Percentiles rank a stretch among this genome's conserved stretches.
Evolutionary conservation across 2,888 invertebrate species (phyloP).

Genomic region (Drosophila trichaetosa): DNA sequence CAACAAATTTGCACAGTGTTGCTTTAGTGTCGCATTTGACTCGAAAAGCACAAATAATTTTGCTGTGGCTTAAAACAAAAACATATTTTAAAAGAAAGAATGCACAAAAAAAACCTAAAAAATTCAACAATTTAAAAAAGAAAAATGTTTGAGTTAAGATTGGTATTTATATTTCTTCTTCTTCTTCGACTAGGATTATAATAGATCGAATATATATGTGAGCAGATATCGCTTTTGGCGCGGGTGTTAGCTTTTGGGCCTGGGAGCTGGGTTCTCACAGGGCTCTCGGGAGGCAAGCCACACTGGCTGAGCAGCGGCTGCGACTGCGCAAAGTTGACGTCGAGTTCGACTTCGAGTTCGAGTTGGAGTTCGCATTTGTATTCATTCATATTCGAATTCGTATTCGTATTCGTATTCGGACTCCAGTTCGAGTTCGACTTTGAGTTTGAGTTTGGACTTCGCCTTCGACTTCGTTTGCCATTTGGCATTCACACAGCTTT

Average conservation of each 20-base stretch:
- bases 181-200: not conserved
- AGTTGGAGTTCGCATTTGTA: slow-evolving; percentile 23
- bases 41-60: not conserved
- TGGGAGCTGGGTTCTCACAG: not conserved
- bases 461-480: slow-evolving; percentile 41
- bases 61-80: too few species aligned
- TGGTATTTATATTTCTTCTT: not conserved
- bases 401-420: slow-evolving; percentile 24
- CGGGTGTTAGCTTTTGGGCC: not conserved
- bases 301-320: slow-evolving; percentile 38
- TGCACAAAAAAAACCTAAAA: not conserved
- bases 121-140: not conserved
- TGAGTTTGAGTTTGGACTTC: slow-evolving; percentile 18
- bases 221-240: slow-evolving; percentile 5
- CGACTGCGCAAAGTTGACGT: slow-evolving; percentile 34
- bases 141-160: not conserved
- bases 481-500: slow-evolving; percentile 66
- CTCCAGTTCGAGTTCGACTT: slow-evolving; percentile 34
- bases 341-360: slow-evolving; percentile 38
- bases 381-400: slow-evolving; percentile 15
- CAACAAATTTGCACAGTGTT: not conserved
- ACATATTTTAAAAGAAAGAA: not conserved
- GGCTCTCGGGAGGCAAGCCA: slow-evolving; percentile 46
- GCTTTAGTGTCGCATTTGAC: not conserved
- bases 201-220: not conserved